Evolutionary conservation across 2,797 vertebrate genomes (phyloP).

Genomic region (Chiloscyllium punctatum): DNA sequence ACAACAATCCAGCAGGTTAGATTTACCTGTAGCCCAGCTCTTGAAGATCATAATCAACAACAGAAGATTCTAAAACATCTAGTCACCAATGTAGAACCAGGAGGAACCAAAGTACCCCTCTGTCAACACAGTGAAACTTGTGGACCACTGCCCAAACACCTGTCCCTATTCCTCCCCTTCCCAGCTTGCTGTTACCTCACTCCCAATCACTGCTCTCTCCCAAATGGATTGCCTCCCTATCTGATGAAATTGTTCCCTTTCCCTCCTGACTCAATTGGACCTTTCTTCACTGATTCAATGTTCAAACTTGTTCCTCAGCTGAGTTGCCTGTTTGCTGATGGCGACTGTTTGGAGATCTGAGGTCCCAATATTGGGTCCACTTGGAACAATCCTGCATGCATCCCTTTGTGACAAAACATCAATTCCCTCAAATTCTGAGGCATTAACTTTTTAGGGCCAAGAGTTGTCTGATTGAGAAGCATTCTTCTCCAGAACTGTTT

Average conservation of each 20-base stretch:
- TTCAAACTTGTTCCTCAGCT: background rate
- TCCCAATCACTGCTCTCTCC: conserved; percentile 43
- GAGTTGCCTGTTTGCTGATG: background rate
- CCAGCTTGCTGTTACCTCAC: conserved; percentile 41
- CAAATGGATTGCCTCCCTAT: conserved; percentile 12
- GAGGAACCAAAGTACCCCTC: background rate
- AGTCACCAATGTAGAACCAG: background rate
- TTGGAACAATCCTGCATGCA: background rate
- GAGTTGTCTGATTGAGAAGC: background rate
- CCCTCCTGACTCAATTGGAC: background rate
- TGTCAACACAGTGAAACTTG: conserved; percentile 38
- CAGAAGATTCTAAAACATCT: background rate
- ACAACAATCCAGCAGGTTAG: background rate
- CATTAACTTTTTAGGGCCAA: background rate
- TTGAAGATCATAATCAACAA: background rate
- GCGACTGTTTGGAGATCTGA: background rate
- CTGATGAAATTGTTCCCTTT: background rate
- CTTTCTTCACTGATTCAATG: background rate
- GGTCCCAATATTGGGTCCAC: background rate
- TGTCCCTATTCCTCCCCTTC: conserved; percentile 5
- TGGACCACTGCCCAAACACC: conserved; percentile 41
- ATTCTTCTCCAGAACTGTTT: background rate
- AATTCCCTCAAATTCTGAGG: background rate
- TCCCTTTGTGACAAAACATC: background rate
- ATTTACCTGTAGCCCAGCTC: background rate